A percentile compares a stretch with the other conserved stretches of the same genome.
Evolutionary conservation across 2,113 vertebrate genomes (phyloP).

Genomic region (Sylvia atricapilla): DNA sequence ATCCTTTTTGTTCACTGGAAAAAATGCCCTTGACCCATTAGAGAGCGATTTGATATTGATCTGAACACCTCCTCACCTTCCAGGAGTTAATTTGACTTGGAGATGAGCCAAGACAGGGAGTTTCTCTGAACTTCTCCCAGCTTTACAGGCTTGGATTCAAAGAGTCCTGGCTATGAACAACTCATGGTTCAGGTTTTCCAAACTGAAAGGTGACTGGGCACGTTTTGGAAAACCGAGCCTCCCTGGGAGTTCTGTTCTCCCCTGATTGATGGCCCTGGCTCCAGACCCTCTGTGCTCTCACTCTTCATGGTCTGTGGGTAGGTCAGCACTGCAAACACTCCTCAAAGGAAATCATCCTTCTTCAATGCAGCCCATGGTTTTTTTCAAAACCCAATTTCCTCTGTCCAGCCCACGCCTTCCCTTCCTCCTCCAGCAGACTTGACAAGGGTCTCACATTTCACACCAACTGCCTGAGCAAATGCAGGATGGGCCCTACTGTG

Average conservation of each 20-base stretch:
- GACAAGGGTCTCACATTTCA: neutral
- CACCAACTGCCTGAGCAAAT: constrained; percentile 20
- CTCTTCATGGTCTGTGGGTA: neutral
- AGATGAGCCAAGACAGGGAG: neutral
- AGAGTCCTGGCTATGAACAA: neutral
- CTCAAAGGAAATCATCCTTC: neutral
- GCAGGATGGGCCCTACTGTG: constrained; percentile 3
- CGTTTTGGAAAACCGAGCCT: neutral
- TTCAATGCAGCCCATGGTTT: neutral
- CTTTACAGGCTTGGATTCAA: neutral
- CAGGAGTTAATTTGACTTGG: constrained; percentile 19
- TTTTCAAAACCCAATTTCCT: constrained; percentile 51
- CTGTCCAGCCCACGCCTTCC: neutral
- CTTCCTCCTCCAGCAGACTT: neutral
- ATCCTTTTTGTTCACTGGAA: neutral
- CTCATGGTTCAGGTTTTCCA: neutral
- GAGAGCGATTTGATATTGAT: neutral
- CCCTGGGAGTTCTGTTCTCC: neutral
- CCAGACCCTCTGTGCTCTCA: neutral
- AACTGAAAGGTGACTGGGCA: neutral
- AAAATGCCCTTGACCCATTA: neutral
- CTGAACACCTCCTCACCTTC: constrained; percentile 23
- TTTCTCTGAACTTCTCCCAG: neutral
- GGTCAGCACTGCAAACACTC: neutral
- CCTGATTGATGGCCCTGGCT: neutral